Conservation (phyloP, 2,888 invertebrate genomes). For the Notodonta ziczac region DNA sequence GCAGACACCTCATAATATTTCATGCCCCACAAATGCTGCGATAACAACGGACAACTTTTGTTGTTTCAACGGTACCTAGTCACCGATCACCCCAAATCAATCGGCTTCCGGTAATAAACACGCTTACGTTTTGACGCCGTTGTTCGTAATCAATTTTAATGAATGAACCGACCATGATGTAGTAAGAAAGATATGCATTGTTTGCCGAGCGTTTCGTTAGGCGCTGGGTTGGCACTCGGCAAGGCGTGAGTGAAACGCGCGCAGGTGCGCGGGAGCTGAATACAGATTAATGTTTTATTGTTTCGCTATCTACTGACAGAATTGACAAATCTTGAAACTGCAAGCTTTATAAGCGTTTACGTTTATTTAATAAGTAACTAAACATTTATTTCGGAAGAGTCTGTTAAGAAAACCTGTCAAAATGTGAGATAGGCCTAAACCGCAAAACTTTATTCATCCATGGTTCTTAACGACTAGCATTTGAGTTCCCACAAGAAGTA, state of each 20-base stretch:
- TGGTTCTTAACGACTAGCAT: no score
- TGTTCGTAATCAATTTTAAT: constrained; percentile 13
- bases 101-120: constrained; percentile 37
- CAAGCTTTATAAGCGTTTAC: constrained; percentile 1
- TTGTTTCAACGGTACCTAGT: constrained; percentile 35
- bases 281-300: constrained; percentile 46
- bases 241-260: constrained; percentile 48
- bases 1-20: constrained; percentile 44
- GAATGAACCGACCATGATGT: constrained; percentile 4
- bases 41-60: constrained; percentile 25
- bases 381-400: no score
- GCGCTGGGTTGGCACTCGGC: constrained; percentile 17
- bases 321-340: constrained; percentile 25
- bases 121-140: constrained; percentile 37
- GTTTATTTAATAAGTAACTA: no score
- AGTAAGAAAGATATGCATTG: constrained; percentile 11
- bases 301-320: constrained; percentile 29
- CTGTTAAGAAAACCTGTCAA: no score
- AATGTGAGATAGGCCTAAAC: no score
- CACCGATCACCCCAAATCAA: constrained; percentile 35
- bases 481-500: no score
- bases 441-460: no score
- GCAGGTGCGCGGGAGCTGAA: constrained; percentile 40
- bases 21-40: constrained; percentile 41
- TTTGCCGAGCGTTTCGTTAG: constrained; percentile 32